These are phyloP conservation scores for Koerneria pararmatus DNA, from an alignment of 2,888 invertebrate genomes.

Conservation along the genomic window DNA sequence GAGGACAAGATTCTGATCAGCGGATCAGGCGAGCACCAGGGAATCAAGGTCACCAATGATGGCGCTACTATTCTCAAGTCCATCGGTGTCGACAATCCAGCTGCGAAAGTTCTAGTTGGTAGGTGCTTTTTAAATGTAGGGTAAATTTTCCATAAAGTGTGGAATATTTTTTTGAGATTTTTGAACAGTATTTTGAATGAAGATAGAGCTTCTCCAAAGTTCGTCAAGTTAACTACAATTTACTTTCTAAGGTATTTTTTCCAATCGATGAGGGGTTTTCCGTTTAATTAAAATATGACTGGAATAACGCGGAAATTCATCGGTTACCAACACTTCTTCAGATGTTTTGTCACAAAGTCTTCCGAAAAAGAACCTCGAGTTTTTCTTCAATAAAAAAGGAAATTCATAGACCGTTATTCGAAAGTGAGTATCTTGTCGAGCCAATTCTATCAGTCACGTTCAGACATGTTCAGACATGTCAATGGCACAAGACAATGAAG, in stretches of 20 bases:
- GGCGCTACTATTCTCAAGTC: constrained; percentile 95
- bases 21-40: constrained; percentile 58
- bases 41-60: constrained; percentile 93
- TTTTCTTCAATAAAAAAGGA: background rate
- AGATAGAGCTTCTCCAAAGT: too few species aligned
- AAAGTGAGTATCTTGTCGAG: background rate
- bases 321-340: too few species aligned
- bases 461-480: constrained; percentile 76
- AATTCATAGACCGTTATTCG: background rate
- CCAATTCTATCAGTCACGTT: constrained; percentile 6
- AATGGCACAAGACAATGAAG: constrained; percentile 96
- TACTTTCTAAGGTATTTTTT: too few species aligned
- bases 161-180: too few species aligned
- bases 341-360: too few species aligned
- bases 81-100: constrained; percentile 95
- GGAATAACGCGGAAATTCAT: too few species aligned
- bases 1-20: constrained; percentile 66
- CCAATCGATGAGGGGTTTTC: too few species aligned
- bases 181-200: too few species aligned
- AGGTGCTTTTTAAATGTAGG: constrained; percentile 35
- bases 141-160: background rate
- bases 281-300: too few species aligned
- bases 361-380: too few species aligned
- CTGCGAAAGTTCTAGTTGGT: constrained; percentile 91
- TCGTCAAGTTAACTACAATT: too few species aligned